Evolutionary conservation across 2,888 invertebrate species (phyloP).

Genomic region (Agrochola circellaris): DNA sequence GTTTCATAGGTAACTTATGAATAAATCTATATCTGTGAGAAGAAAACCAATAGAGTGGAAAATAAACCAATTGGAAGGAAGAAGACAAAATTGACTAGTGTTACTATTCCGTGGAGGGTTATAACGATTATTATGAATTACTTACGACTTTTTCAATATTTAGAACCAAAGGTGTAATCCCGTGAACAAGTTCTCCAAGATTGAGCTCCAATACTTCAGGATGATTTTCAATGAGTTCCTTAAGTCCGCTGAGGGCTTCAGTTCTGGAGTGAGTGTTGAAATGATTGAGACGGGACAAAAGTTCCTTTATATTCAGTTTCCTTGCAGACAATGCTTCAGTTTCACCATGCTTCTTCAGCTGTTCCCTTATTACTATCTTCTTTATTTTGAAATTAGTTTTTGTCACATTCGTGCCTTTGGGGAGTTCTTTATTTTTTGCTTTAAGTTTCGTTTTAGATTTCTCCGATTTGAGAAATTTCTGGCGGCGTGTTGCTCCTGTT

Average conservation of each 20-base stretch:
- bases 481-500: slow-evolving; percentile 91
- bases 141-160: slow-evolving; percentile 93
- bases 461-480: slow-evolving; percentile 95
- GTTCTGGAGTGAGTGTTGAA: slow-evolving; percentile 93
- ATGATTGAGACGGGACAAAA: slow-evolving; percentile 93
- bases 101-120: background rate
- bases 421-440: slow-evolving; percentile 93
- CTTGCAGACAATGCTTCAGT: slow-evolving; percentile 92
- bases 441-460: slow-evolving; percentile 97
- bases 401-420: slow-evolving; percentile 97
- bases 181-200: slow-evolving; percentile 93
- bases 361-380: slow-evolving; percentile 95
- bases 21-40: background rate
- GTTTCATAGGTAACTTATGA: background rate
- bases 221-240: slow-evolving; percentile 86
- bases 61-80: background rate
- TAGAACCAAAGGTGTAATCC: slow-evolving; percentile 92
- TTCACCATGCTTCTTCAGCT: slow-evolving; percentile 90
- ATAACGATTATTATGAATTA: slow-evolving; percentile 39
- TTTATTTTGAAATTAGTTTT: slow-evolving; percentile 97
- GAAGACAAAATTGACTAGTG: background rate
- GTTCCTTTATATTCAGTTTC: slow-evolving; percentile 93
- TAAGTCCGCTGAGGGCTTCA: slow-evolving; percentile 92
- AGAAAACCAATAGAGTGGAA: background rate
- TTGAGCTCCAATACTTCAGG: slow-evolving; percentile 88